phyloP scores from a whole-genome alignment of 2,113 vertebrate species.

The Crotalus tigris region DNA sequence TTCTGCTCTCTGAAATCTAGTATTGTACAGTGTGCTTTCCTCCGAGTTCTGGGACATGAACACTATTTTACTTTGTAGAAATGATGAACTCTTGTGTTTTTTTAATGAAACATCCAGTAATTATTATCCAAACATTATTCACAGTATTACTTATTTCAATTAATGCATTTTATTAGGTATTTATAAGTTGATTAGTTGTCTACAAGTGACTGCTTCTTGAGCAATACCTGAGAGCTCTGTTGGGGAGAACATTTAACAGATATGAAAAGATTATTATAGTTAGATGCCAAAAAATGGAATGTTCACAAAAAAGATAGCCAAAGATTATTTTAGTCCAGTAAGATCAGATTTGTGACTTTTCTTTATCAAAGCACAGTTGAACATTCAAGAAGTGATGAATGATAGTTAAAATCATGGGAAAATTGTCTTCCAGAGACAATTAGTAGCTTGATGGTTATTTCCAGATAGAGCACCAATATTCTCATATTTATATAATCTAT shows the following conservation, averaged over 20 bases:
- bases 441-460: slow-evolving; percentile 12
- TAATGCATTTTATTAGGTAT: neutral
- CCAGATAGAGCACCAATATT: slow-evolving; percentile 4
- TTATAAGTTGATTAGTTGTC: neutral
- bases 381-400: neutral
- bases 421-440: neutral
- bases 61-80: neutral
- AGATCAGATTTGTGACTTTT: neutral
- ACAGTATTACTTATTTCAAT: neutral
- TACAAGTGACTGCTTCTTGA: neutral
- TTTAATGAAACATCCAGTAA: neutral
- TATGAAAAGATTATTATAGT: neutral
- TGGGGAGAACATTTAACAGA: neutral
- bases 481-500: neutral
- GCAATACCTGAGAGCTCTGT: neutral
- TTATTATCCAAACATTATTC: neutral
- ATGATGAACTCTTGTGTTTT: neutral
- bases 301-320: neutral
- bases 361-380: slow-evolving; percentile 1
- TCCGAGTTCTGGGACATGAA: neutral
- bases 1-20: neutral
- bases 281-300: slow-evolving; percentile 20
- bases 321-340: neutral
- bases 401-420: slow-evolving; percentile 3
- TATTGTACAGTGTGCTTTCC: neutral